Conservation (phyloP, 1,140 invertebrate species). For the Dysdera silvatica region DNA sequence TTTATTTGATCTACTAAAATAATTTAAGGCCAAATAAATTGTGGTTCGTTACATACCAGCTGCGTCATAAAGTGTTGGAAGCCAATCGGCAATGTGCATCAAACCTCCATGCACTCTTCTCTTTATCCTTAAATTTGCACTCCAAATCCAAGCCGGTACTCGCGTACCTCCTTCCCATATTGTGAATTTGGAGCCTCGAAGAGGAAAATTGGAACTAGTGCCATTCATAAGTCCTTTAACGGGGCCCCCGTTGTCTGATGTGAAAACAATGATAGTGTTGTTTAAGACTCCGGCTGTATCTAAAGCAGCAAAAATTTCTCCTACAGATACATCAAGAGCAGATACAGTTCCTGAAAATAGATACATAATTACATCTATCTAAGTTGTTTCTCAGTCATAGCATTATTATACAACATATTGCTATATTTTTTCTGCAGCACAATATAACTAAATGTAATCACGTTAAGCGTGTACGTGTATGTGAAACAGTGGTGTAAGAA, state of each 20-base stretch:
- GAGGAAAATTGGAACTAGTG: constrained; percentile 80
- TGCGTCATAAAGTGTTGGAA: constrained; percentile 63
- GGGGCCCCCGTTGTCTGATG: constrained; percentile 79
- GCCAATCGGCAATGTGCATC: constrained; percentile 79
- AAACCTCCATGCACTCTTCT: constrained; percentile 56
- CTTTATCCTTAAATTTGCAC: constrained; percentile 53
- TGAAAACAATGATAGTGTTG: constrained; percentile 74
- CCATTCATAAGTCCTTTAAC: constrained; percentile 63
- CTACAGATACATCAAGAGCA: constrained; percentile 77
- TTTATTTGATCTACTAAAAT: too few relatives aligned
- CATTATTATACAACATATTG: too few relatives aligned
- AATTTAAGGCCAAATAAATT: too few relatives aligned
- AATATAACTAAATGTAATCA: too few relatives aligned
- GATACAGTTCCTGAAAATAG: constrained; percentile 52
- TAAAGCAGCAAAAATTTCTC: constrained; percentile 62
- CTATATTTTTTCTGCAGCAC: too few relatives aligned
- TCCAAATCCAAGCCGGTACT: constrained; percentile 69
- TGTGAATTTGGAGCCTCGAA: constrained; percentile 76
- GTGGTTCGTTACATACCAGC: constrained; percentile 36
- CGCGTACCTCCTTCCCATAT: constrained; percentile 83
- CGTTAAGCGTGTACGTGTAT: too few relatives aligned
- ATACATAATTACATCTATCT: neutral
- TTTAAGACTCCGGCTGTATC: constrained; percentile 55
- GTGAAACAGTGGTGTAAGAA: too few relatives aligned
- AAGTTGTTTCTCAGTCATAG: too few relatives aligned